These are phyloP conservation scores for Himalopsyche anomala DNA, from an alignment of 2,888 invertebrate species.

Conservation along the genomic window DNA sequence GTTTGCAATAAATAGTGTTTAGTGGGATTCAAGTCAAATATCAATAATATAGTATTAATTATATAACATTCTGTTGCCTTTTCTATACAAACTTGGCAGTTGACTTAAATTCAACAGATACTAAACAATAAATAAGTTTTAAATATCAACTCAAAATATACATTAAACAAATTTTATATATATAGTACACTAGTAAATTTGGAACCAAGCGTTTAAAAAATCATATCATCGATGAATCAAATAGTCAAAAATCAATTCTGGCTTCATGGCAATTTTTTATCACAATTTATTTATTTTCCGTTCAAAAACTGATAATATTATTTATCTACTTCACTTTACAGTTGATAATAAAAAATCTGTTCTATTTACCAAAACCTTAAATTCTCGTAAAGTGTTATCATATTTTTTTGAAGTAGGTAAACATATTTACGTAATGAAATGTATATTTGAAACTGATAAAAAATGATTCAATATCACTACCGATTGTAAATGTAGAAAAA, in stretches of 20 bases:
- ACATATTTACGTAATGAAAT: conserved; percentile 30
- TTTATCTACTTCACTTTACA: conserved; percentile 7
- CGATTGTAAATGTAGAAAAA: too few relatives aligned
- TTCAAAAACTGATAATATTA: conserved; percentile 33
- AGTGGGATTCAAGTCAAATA: conserved; percentile 37
- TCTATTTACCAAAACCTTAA: conserved; percentile 34
- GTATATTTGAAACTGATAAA: conserved; percentile 14
- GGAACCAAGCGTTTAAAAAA: conserved; percentile 14
- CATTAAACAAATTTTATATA: conserved; percentile 2
- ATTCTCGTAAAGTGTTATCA: background rate
- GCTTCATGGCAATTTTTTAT: conserved; percentile 37
- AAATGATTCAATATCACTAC: background rate
- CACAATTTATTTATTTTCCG: conserved; percentile 41
- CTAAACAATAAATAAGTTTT: conserved; percentile 23
- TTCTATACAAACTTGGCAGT: conserved; percentile 37
- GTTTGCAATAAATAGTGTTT: conserved; percentile 32
- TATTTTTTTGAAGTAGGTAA: background rate
- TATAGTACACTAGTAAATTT: conserved; percentile 12
- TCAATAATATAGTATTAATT: conserved; percentile 29
- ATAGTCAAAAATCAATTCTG: conserved; percentile 32
- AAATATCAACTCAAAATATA: conserved; percentile 5
- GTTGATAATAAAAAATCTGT: conserved; percentile 28
- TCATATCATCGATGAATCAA: conserved; percentile 6
- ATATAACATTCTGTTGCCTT: conserved; percentile 15
- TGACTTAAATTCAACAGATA: conserved; percentile 27